Percentiles rank a stretch among this genome's conserved stretches.
Evolutionary conservation across 2,888 invertebrate species (phyloP).

Genomic region (Drosophila emarginata): DNA sequence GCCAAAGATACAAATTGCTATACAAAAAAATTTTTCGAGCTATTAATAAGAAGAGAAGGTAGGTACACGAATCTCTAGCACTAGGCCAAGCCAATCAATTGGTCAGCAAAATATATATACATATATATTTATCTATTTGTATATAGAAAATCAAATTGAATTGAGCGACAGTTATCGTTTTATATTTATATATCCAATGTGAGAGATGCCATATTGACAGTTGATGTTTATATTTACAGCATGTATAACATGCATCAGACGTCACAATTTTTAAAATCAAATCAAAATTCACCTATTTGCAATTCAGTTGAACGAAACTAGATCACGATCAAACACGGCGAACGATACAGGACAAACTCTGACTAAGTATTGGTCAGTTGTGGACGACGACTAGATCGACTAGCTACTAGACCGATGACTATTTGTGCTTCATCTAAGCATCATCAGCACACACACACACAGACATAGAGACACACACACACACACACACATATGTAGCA

Average conservation of each 20-base stretch:
- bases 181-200: slow-evolving; percentile 1
- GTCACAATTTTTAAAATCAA: slow-evolving; percentile 41
- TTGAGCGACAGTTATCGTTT: slow-evolving; percentile 6
- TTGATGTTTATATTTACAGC: slow-evolving; percentile 25
- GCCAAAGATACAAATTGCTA: slow-evolving; percentile 70
- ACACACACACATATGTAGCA: neutral
- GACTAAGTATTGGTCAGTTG: slow-evolving; percentile 58
- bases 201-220: slow-evolving; percentile 24
- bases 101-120: slow-evolving; percentile 20
- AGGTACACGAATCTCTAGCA: slow-evolving; percentile 48
- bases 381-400: slow-evolving; percentile 42
- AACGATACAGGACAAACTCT: slow-evolving; percentile 57
- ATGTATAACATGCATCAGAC: slow-evolving; percentile 49
- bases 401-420: slow-evolving; percentile 48
- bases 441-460: slow-evolving; percentile 36
- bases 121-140: neutral
- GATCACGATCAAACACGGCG: slow-evolving; percentile 48
- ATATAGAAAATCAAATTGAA: slow-evolving; percentile 32
- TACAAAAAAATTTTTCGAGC: slow-evolving; percentile 69
- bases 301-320: neutral
- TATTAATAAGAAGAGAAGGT: slow-evolving; percentile 59
- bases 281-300: slow-evolving; percentile 5
- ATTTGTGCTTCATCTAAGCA: slow-evolving; percentile 44
- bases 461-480: slow-evolving; percentile 32
- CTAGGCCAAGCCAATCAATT: slow-evolving; percentile 59